Evolutionary conservation across 2,888 invertebrate species (phyloP).

Genomic region (Drosophila flavopinicola): DNA sequence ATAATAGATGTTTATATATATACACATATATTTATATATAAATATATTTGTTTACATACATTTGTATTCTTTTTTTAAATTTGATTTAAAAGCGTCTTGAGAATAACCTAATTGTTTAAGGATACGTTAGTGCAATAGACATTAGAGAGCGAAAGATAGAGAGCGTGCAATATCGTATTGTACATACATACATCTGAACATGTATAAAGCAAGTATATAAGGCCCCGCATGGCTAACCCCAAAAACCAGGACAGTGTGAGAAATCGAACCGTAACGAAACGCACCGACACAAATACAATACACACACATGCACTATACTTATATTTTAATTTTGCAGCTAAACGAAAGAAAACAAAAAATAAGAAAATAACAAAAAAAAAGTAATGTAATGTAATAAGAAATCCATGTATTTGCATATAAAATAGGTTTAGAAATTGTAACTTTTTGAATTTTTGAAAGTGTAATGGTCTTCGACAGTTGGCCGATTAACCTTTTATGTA

Average conservation of each 20-base stretch:
- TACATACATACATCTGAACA: conserved; percentile 27
- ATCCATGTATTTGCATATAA: conserved; percentile 60
- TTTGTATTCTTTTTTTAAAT: conserved; percentile 23
- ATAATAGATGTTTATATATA: conserved; percentile 1
- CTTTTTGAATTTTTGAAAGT: conserved; percentile 40
- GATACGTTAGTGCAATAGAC: conserved; percentile 52
- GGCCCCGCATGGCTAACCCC: conserved; percentile 18
- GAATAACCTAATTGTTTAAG: conserved; percentile 50
- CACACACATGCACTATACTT: conserved; percentile 25
- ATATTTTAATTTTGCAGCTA: conserved; percentile 46
- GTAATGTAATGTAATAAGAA: conserved; percentile 14
- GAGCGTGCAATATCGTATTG: conserved; percentile 48
- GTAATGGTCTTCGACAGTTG: conserved; percentile 35
- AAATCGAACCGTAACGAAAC: conserved; percentile 43
- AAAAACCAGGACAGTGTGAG: conserved; percentile 38
- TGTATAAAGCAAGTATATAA: conserved; percentile 29
- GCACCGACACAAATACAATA: conserved; percentile 37
- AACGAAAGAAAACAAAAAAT: conserved; percentile 5
- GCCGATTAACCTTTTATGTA: conserved; percentile 52
- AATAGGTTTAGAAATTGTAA: conserved; percentile 52
- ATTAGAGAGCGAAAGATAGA: conserved; percentile 13
- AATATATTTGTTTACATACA: conserved; percentile 11
- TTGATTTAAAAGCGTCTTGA: conserved; percentile 25
- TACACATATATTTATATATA: conserved; percentile 4
- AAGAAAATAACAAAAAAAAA: not conserved